Conservation (phyloP, 2,113 vertebrate genomes). For the Morone chrysops region DNA sequence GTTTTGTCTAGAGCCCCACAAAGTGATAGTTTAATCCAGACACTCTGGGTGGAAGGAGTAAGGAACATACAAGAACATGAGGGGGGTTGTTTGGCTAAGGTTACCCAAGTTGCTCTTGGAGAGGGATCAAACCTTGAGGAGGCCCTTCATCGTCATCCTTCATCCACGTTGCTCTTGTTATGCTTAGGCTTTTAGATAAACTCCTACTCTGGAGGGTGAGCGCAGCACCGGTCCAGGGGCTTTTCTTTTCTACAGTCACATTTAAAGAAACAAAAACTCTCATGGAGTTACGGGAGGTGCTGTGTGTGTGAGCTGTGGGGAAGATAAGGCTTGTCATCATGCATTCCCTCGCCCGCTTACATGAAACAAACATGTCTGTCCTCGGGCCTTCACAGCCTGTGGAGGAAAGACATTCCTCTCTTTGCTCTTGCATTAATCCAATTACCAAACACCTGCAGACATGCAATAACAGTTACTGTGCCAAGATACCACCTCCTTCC, state of each 20-base stretch:
- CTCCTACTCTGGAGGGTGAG: constrained; percentile 86
- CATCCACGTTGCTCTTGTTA: constrained; percentile 87
- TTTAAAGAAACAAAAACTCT: constrained; percentile 69
- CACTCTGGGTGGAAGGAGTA: constrained; percentile 82
- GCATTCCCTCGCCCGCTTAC: constrained; percentile 84
- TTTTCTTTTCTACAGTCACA: constrained; percentile 68
- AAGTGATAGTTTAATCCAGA: constrained; percentile 82
- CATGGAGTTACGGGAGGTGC: constrained; percentile 77
- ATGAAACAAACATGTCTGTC: constrained; percentile 87
- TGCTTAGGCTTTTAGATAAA: constrained; percentile 91
- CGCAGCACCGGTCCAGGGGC: constrained; percentile 74
- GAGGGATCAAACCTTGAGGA: constrained; percentile 85
- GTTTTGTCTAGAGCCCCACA: constrained; percentile 76
- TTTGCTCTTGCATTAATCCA: constrained; percentile 89
- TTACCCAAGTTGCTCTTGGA: constrained; percentile 90
- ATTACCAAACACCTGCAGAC: constrained; percentile 96
- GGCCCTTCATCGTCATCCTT: constrained; percentile 83
- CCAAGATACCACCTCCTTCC: constrained; percentile 81
- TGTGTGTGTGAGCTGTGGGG: constrained; percentile 10
- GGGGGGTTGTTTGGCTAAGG: constrained; percentile 81
- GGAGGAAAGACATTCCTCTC: constrained; percentile 87
- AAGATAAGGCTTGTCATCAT: constrained; percentile 85
- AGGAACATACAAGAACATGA: constrained; percentile 70
- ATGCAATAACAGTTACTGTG: constrained; percentile 90
- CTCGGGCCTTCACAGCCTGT: constrained; percentile 77